Evolutionary conservation across 2,888 invertebrate species (phyloP).

Genomic region (Gonocerus acuteangulatus): DNA sequence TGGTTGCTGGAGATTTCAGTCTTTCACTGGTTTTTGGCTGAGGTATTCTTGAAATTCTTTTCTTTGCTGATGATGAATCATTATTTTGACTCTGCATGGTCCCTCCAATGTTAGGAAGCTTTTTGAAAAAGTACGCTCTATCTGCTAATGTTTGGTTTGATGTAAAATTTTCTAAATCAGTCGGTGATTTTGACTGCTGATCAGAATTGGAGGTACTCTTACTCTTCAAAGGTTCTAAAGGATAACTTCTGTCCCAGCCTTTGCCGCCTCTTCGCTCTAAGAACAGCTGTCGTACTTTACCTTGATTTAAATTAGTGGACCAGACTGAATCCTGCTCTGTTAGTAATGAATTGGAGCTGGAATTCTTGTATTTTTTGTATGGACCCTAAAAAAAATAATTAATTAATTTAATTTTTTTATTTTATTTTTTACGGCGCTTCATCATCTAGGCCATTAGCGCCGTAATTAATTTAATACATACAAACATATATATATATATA

Average conservation of each 20-base stretch:
- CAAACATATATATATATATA: too few species aligned
- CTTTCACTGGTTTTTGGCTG: background rate
- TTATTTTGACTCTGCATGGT: background rate
- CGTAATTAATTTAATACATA: too few species aligned
- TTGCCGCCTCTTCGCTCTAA: conserved; percentile 55
- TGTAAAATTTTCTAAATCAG: conserved; percentile 27
- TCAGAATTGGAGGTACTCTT: background rate
- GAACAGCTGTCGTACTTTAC: conserved; percentile 74
- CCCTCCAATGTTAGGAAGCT: conserved; percentile 45
- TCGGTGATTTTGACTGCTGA: background rate
- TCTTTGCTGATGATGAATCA: background rate
- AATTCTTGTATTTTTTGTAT: background rate
- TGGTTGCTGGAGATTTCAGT: background rate
- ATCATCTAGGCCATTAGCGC: too few species aligned
- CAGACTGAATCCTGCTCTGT: conserved; percentile 8
- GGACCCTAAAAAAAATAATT: too few species aligned
- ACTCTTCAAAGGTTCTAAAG: conserved; percentile 62
- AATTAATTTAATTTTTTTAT: too few species aligned
- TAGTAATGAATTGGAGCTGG: background rate
- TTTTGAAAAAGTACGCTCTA: conserved; percentile 37
- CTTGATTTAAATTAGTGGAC: conserved; percentile 25
- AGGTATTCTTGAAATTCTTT: background rate
- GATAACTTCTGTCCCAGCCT: conserved; percentile 64
- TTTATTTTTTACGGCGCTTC: too few species aligned
- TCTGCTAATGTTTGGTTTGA: background rate